Conservation (phyloP, 1,140 invertebrate genomes). For the Megalonaias nervosa region DNA sequence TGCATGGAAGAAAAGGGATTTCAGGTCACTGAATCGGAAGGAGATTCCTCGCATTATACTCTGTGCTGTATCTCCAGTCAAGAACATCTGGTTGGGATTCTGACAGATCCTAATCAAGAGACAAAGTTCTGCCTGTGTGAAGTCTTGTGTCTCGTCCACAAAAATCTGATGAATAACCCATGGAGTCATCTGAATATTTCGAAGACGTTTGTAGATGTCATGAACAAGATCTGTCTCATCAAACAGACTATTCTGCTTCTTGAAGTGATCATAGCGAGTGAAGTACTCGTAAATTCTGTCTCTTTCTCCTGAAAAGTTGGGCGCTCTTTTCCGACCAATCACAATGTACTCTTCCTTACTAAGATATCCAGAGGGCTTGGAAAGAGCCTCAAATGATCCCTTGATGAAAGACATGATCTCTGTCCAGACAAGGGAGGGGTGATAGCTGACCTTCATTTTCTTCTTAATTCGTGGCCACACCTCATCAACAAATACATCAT, state of each 20-base stretch:
- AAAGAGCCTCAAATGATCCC: constrained; percentile 59
- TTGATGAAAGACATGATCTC: constrained; percentile 45
- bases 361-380: constrained; percentile 41
- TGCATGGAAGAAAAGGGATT: constrained; percentile 62
- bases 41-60: constrained; percentile 68
- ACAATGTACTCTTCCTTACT: constrained; percentile 44
- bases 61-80: constrained; percentile 69
- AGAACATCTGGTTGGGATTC: constrained; percentile 66
- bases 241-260: constrained; percentile 43
- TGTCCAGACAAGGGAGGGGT: constrained; percentile 47
- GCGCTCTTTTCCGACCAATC: constrained; percentile 56
- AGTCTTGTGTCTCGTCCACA: constrained; percentile 69
- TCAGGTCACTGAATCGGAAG: constrained; percentile 66
- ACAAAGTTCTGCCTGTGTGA: constrained; percentile 66
- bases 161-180: constrained; percentile 64
- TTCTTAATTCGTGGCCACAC: constrained; percentile 44
- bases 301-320: constrained; percentile 53
- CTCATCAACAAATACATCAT: constrained; percentile 45
- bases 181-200: constrained; percentile 1
- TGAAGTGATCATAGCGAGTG: constrained; percentile 36
- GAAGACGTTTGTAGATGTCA: constrained; percentile 22
- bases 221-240: constrained; percentile 57
- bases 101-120: constrained; percentile 60
- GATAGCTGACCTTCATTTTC: constrained; percentile 15
- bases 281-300: constrained; percentile 51